Conservation (phyloP, 2,797 vertebrate species). For the Sebastes trivittatus region DNA sequence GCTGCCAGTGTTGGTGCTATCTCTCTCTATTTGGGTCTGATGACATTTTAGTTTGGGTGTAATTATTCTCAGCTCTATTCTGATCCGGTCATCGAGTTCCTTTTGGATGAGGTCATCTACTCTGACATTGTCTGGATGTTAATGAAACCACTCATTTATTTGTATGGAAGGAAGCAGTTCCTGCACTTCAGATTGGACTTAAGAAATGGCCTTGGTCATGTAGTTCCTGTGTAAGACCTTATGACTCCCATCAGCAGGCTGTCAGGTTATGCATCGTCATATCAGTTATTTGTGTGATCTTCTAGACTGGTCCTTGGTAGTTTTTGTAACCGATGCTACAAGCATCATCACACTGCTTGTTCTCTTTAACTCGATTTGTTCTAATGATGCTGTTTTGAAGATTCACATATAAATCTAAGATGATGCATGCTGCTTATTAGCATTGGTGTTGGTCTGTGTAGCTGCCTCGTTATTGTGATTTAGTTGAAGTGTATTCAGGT, state of each 20-base stretch:
- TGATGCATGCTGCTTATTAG: background rate
- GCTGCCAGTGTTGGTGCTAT: background rate
- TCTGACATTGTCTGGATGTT: constrained; percentile 33
- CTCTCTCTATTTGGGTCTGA: background rate
- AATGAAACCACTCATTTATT: constrained; percentile 15
- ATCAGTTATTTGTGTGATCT: background rate
- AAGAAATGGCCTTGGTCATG: background rate
- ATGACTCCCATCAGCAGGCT: background rate
- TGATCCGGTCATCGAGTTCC: background rate
- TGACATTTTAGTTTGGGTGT: background rate
- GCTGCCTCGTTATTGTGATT: background rate
- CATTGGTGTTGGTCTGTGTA: fast-evolving
- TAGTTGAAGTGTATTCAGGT: background rate
- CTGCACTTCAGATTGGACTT: background rate
- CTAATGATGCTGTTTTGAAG: background rate
- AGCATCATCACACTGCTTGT: background rate
- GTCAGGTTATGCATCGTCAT: background rate
- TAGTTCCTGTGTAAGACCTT: background rate
- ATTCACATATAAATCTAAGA: background rate
- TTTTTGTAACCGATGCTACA: background rate
- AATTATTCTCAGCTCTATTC: background rate
- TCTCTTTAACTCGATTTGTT: background rate
- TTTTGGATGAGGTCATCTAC: constrained; percentile 1
- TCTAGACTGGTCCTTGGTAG: background rate
- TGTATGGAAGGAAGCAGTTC: background rate